Evolutionary conservation across 2,797 vertebrate genomes (phyloP).

Genomic region (Onychomys leucogaster): DNA sequence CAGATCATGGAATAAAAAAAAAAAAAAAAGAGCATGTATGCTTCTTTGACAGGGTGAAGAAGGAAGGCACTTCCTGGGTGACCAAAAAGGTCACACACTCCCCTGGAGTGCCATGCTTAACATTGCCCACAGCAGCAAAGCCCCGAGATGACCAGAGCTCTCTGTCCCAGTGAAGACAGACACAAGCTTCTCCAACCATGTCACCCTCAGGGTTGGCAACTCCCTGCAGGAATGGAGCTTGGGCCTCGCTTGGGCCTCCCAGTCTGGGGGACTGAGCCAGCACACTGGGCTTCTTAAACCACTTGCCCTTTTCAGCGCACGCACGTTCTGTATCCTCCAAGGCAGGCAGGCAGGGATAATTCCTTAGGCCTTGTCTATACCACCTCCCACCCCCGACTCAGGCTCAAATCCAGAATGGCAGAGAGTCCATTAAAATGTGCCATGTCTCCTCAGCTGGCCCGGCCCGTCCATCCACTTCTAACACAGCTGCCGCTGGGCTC

Average conservation of each 20-base stretch:
- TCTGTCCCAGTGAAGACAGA: not conserved
- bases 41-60: not conserved
- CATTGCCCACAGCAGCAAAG: not conserved
- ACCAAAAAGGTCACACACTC: not conserved
- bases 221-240: not conserved
- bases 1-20: not conserved
- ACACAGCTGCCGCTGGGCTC: not conserved
- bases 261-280: not conserved
- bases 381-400: not conserved
- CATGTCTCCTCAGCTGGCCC: not conserved
- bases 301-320: not conserved
- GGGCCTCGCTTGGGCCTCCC: not conserved
- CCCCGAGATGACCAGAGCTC: not conserved
- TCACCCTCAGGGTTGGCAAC: not conserved
- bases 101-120: not conserved
- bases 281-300: not conserved
- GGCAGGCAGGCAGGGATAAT: not conserved
- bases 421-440: not conserved
- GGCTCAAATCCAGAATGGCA: not conserved
- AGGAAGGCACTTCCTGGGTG: constrained; percentile 7
- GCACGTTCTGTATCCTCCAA: not conserved
- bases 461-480: not conserved
- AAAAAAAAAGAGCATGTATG: not conserved
- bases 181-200: not conserved
- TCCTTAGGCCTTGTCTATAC: not conserved